phyloP scores from a whole-genome alignment of 2,888 invertebrate species.

The Athripsodes cinereus region DNA sequence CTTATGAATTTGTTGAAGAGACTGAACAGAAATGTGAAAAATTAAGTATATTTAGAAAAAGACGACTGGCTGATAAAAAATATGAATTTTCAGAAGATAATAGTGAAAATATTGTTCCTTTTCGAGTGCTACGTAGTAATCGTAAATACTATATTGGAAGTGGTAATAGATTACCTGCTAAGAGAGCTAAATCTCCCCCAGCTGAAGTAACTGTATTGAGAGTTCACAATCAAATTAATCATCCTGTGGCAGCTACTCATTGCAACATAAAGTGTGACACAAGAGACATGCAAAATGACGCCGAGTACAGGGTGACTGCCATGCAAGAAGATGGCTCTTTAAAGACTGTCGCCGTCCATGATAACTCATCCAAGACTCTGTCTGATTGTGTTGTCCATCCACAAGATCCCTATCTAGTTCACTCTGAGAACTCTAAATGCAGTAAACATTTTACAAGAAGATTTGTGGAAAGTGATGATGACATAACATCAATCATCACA shows the following conservation, averaged over 20 bases:
- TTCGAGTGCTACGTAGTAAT: slow-evolving; percentile 54
- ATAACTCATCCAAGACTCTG: slow-evolving; percentile 47
- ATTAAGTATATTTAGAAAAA: slow-evolving; percentile 77
- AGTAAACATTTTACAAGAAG: slow-evolving; percentile 61
- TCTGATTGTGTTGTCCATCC: slow-evolving; percentile 45
- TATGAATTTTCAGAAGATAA: slow-evolving; percentile 84
- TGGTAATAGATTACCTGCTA: slow-evolving; percentile 35
- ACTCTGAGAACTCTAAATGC: slow-evolving; percentile 52
- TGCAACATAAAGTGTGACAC: slow-evolving; percentile 34
- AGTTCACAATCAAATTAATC: slow-evolving; percentile 45
- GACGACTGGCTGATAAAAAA: slow-evolving; percentile 83
- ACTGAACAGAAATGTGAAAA: slow-evolving; percentile 76
- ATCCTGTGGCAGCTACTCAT: slow-evolving; percentile 37
- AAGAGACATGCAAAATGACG: slow-evolving; percentile 43
- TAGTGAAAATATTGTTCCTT: slow-evolving; percentile 60
- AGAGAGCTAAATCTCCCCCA: slow-evolving; percentile 43
- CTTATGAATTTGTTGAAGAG: slow-evolving; percentile 82
- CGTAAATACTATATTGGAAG: slow-evolving; percentile 47
- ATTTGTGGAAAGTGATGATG: slow-evolving; percentile 65
- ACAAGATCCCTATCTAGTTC: slow-evolving; percentile 47
- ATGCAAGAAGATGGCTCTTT: slow-evolving; percentile 50
- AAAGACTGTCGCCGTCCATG: slow-evolving; percentile 47
- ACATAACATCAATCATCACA: slow-evolving; percentile 64
- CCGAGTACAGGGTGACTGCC: slow-evolving; percentile 46
- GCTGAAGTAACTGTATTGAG: slow-evolving; percentile 44